phyloP scores from a whole-genome alignment of 2,888 invertebrate species.

The Eurytoma adleriae region DNA sequence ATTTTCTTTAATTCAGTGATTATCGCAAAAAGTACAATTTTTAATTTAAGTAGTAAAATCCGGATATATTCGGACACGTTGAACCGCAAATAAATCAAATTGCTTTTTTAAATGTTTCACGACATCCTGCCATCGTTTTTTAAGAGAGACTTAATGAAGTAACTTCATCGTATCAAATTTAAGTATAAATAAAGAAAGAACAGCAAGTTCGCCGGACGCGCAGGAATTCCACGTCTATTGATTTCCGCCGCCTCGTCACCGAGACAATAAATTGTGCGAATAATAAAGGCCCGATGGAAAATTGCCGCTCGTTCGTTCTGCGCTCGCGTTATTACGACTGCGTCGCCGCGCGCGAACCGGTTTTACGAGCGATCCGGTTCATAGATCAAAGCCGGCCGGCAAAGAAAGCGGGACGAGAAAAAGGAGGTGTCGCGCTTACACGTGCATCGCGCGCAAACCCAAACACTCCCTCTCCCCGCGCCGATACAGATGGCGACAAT shows the following conservation, averaged over 20 bases:
- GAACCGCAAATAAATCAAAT: too few species aligned
- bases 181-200: too few species aligned
- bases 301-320: constrained; percentile 35
- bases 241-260: constrained; percentile 29
- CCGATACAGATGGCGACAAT: constrained; percentile 31
- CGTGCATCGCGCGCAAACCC: constrained; percentile 12
- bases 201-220: too few species aligned
- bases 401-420: neutral
- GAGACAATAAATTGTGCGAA: constrained; percentile 34
- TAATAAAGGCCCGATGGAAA: constrained; percentile 45
- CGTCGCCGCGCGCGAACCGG: constrained; percentile 34
- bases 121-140: too few species aligned
- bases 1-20: too few species aligned
- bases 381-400: constrained; percentile 40
- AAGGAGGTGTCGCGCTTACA: constrained; percentile 38
- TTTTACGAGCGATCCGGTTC: constrained; percentile 51
- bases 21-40: too few species aligned
- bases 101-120: too few species aligned
- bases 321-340: constrained; percentile 41
- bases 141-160: too few species aligned
- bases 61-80: too few species aligned
- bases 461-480: constrained; percentile 15
- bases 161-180: too few species aligned
- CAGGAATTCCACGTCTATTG: constrained; percentile 11
- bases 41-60: too few species aligned